A percentile compares a stretch with the other conserved stretches of the same genome.
Evolutionary conservation across 2,888 invertebrate species (phyloP).

Genomic region (Stenodera caucasica): DNA sequence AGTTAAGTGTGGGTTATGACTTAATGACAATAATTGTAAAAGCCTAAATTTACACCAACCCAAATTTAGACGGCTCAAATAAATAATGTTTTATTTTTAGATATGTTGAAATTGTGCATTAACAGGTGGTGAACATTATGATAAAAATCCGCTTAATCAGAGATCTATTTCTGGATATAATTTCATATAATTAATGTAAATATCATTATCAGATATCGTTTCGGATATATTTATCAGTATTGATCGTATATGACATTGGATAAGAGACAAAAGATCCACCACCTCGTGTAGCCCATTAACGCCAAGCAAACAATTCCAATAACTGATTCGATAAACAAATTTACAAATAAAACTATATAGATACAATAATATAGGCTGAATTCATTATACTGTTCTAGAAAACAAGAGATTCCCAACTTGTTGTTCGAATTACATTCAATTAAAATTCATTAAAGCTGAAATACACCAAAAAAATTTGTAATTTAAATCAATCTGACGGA

Average conservation of each 20-base stretch:
- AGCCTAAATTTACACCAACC: too few species aligned
- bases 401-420: too few species aligned
- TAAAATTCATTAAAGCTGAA: too few species aligned
- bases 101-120: background rate
- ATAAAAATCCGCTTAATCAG: background rate
- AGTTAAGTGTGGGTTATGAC: too few species aligned
- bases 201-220: conserved; percentile 3
- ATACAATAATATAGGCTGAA: too few species aligned
- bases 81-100: conserved; percentile 1
- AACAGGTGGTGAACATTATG: conserved; percentile 3
- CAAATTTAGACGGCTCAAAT: too few species aligned
- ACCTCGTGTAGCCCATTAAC: background rate
- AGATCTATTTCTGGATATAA: background rate
- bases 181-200: background rate
- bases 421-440: too few species aligned
- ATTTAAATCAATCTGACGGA: too few species aligned
- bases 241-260: background rate
- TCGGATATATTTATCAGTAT: background rate
- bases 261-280: background rate
- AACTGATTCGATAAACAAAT: background rate
- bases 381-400: too few species aligned
- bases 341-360: background rate
- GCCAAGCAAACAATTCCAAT: background rate
- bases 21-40: too few species aligned
- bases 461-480: too few species aligned